Conservation (phyloP, 64 coral and sea anemone species). For the Hydrozoanthus tunicans region DNA sequence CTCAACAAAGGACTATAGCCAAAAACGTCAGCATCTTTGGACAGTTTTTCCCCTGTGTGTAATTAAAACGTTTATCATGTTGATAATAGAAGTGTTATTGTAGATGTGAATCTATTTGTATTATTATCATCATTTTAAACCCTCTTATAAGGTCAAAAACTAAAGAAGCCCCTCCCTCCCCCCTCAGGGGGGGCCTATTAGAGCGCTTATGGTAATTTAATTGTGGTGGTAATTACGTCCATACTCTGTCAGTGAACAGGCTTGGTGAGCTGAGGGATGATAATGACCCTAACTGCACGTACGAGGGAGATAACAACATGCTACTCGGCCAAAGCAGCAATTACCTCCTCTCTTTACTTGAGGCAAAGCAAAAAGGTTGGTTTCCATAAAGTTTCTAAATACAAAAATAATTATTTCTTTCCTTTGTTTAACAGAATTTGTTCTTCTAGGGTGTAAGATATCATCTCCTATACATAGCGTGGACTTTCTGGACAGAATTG, state of each 20-base stretch:
- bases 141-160: too few species aligned
- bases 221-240: background rate
- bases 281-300: slow-evolving; percentile 96
- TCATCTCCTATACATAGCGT: slow-evolving; percentile 79
- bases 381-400: background rate
- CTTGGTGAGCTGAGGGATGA: slow-evolving; percentile 89
- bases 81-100: too few species aligned
- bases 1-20: too few species aligned
- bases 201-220: background rate
- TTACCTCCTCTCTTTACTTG: slow-evolving; percentile 71
- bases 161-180: too few species aligned
- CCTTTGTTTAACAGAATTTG: background rate
- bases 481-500: slow-evolving; percentile 77
- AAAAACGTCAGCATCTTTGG: too few species aligned
- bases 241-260: slow-evolving; percentile 71
- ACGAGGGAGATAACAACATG: slow-evolving; percentile 95
- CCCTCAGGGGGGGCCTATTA: too few species aligned
- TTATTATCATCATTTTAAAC: too few species aligned
- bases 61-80: too few species aligned
- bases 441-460: slow-evolving; percentile 51
- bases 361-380: slow-evolving; percentile 81
- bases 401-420: background rate
- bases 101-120: too few species aligned
- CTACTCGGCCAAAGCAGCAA: slow-evolving; percentile 86
- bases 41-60: too few species aligned